Base-by-base conservation (phyloP, 2,113 vertebrate species). In the Panurus biarmicus region DNA sequence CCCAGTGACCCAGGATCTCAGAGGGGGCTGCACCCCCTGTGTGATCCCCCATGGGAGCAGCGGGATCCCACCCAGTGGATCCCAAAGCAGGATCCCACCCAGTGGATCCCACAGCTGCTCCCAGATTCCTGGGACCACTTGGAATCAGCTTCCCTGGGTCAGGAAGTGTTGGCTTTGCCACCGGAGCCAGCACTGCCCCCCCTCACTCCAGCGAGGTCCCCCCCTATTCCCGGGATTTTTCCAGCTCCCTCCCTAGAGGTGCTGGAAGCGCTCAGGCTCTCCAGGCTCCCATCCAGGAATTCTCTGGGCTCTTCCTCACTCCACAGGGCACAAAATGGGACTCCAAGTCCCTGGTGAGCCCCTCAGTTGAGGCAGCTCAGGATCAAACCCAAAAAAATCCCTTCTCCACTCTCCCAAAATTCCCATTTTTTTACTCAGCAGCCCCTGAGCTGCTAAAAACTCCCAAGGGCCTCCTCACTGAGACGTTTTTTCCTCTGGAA, bases 331-430 rank as follows among this genome's bases (percentile, higher is more conserved):
- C 33, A 4, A n/a, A 35, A 31, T 4, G 10, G 3, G 42, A 53
- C 5, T n/a, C 36, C 2, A 0, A 9, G 1, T 17, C 23, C 78
- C 7, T 14, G 19, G 4, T 0, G 4, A 62, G 21, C 7, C 44
- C 12, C 17, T 5, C 4, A 1, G 51, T 14, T 0, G 0, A 25
- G 25, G 16, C 10, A 40, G 61, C 15, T 56, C 1, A 2, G 47
- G 36, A 67, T 11, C 1, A 8, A 47, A 9, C 3, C 5, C 17
- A 8, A 33, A 58, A 33, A 58, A 44, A 70, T 44, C 45, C 8
- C 6, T 33, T 69, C 77, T 22, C 53, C 16, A 0, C 31, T 22
- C 79, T 38, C 69, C 21, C 23, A 0, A 35, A 84, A 70, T 22
- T 83, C 62, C 71, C 54, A 4, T 15, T 1, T 31, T 42, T 42